Base-by-base conservation (phyloP, 2,888 invertebrate species). In the Heliconius sara region DNA sequence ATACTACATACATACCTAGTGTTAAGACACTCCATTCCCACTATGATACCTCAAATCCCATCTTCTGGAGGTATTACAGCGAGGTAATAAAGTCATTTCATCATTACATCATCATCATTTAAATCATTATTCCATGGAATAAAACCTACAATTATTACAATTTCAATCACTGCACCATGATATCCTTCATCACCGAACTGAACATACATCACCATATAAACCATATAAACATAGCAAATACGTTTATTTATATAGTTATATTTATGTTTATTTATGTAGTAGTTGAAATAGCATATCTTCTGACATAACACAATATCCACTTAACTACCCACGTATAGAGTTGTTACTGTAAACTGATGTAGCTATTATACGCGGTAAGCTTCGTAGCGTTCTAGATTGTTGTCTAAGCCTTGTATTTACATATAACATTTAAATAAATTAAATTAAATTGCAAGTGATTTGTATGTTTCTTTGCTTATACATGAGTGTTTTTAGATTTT, bases 271-370 rank as follows among this genome's bases (percentile, higher is more conserved):
- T 63, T 30, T 16, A 30, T 39, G 7, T 43, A 60, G 39, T 63
- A 60, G n/a, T n/a, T 63, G 27, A 74, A 12, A 74, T 63, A 16
- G 19, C 16, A 63, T n/a, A 75, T 39, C 25, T 75, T 22, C 43
- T 65, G 6, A 65, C 43, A 43, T 73, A 73, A 39, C 60, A 73
- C 30, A 39, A 1, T 47, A 65, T 75, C 19, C 27, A 66, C 65
- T 75, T 25, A 75, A 39, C 9, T 65, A 65, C 43, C 12, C 10
- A 30, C 65, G 25, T 75, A 75, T 43, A 65, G 47, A 66, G 47
- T 75, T 75, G 75, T 47, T 66, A 22, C 75, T 75, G 34, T 12
- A 47, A 75, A 75, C 65, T 75, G 47, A 66, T 75, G 65, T 66
- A 66, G 63, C 65, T 66, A 65, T 73, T 73, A 27, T 47, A 75